Evolutionary conservation across 2,113 vertebrate genomes (phyloP).

Genomic region (Oncorhynchus clarkii): DNA sequence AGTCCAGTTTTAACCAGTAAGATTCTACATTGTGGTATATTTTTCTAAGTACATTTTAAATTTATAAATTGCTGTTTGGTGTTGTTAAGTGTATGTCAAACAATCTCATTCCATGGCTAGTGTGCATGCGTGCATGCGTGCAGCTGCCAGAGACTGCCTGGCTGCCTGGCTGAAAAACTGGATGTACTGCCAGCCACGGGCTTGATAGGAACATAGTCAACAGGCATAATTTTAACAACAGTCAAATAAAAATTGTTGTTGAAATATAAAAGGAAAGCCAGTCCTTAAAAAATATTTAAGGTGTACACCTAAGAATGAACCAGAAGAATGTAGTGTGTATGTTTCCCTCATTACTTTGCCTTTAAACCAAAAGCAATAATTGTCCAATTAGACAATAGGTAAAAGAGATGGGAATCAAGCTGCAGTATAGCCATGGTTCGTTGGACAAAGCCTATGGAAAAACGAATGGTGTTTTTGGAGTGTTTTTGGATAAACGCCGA

Average conservation of each 20-base stretch:
- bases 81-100: no score
- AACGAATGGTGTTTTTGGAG: no score
- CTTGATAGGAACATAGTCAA: conserved; percentile 69
- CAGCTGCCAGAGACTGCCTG: conserved; percentile 69
- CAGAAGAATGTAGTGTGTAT: background rate
- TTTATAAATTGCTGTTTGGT: no score
- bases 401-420: background rate
- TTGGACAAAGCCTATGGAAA: no score
- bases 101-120: conserved; percentile 36
- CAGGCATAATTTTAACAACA: conserved; percentile 58
- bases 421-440: background rate
- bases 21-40: background rate
- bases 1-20: background rate
- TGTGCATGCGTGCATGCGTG: conserved; percentile 64
- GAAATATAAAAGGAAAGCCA: background rate
- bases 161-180: conserved; percentile 52
- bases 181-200: conserved; percentile 70
- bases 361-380: background rate
- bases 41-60: no score
- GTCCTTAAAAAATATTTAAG: background rate
- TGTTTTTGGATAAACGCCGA: no score
- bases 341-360: background rate
- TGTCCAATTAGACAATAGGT: background rate
- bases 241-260: conserved; percentile 55
- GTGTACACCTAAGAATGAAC: background rate